Evolutionary conservation across 2,113 vertebrate species (phyloP).

Genomic region (Athene cunicularia): DNA sequence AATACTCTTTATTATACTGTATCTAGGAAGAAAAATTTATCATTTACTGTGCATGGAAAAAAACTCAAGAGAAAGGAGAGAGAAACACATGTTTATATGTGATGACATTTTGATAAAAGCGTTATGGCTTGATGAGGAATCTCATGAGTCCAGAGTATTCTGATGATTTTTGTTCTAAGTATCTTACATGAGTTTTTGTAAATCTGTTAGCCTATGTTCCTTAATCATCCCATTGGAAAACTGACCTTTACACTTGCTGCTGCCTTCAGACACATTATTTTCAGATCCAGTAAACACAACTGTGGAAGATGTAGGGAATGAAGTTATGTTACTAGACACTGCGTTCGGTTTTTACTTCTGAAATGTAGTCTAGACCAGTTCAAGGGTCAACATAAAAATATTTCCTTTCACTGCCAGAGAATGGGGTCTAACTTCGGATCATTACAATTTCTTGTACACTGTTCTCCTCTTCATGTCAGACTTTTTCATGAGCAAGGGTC

Average conservation of each 20-base stretch:
- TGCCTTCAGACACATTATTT: not conserved
- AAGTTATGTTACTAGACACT: not conserved
- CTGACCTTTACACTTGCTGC: not conserved
- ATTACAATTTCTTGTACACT: not conserved
- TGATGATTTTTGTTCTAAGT: not conserved
- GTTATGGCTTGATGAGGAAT: not conserved
- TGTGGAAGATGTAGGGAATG: not conserved
- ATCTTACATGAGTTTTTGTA: not conserved
- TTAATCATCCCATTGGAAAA: not conserved
- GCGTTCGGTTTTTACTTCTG: not conserved
- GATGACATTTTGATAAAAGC: slow-evolving; percentile 10
- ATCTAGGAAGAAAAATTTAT: not conserved
- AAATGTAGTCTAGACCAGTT: not conserved
- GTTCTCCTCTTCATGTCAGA: not conserved
- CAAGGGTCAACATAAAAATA: not conserved
- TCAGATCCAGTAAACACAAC: not conserved
- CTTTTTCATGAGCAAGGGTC: not conserved
- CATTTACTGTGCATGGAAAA: not conserved
- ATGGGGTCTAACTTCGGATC: not conserved
- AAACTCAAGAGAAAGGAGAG: not conserved
- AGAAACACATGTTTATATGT: not conserved
- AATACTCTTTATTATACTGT: not conserved
- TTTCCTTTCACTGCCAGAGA: not conserved
- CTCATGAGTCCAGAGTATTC: not conserved
- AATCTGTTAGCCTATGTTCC: not conserved